Base-by-base conservation (phyloP, 2,797 vertebrate species). In the Rachycentron canadum region DNA sequence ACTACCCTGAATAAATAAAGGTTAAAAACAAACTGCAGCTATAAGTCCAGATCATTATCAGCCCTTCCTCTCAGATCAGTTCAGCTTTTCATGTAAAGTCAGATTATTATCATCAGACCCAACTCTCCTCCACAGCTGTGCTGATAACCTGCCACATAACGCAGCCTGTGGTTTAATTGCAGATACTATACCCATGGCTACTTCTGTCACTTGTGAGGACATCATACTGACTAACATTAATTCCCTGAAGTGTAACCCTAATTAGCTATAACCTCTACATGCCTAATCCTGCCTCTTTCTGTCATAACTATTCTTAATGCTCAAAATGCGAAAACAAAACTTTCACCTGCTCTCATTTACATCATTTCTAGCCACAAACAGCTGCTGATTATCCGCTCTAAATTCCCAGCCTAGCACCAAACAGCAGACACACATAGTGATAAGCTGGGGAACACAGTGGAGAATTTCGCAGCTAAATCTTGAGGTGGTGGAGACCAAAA, bases 51-150 rank as follows among this genome's bases (percentile, higher is more conserved):
- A 76, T 64, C 21, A 0, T 49, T 79, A 64, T 73, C 63, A n/a
- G 59, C n/a, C 53, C 67, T 45, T 67, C 36, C 55, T 56, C 57
- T 65, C 16, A 70, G 40, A 76, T 76, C 40, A 56, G 63, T 63
- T 68, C 69, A 63, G 26, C 59, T 25, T 61, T 74, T 76, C 63
- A 69, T 76, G 76, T 56, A 64, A 61, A 58, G 45, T 34, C 65
- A 52, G 73, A 77, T 72, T 38, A 8, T 57, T 82, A 81, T 88
- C 72, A 74, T 43, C 73, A 66, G 26, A 56, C 69, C 21, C 40
- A 26, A 21, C 40, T 57, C 56, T 40, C 17, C 10, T 57, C 26
- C 6, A 8, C 5, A 16, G 52, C 70, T 30, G 4, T 1, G 30
- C 49, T 68, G 81, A 78, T 76, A 84, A 84, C 53, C 72, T 41